Percentiles rank a stretch among this genome's conserved stretches.
These are phyloP conservation scores for Spicauda simplicius DNA, from an alignment of 2,888 invertebrate genomes.

Conservation along the genomic window DNA sequence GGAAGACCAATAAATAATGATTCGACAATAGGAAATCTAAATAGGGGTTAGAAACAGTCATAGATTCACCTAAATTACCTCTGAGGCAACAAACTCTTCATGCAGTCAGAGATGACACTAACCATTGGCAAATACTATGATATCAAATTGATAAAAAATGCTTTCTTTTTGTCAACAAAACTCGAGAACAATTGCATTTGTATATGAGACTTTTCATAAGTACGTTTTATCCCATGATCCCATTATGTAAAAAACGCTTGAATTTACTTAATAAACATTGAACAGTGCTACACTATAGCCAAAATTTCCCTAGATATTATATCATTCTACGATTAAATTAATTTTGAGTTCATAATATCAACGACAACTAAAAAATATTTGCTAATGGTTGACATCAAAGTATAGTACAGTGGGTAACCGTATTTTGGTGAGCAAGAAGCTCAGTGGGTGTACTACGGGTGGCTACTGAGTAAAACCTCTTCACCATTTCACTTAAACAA, in stretches of 20 bases:
- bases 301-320: too few relatives aligned
- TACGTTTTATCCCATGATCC: too few relatives aligned
- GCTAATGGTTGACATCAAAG: constrained; percentile 59
- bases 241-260: too few relatives aligned
- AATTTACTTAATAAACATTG: too few relatives aligned
- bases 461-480: constrained; percentile 66
- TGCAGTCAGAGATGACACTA: constrained; percentile 23
- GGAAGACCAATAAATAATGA: constrained; percentile 20
- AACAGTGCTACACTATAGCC: too few relatives aligned
- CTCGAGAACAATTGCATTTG: too few relatives aligned
- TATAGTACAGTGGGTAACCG: constrained; percentile 48
- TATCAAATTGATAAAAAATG: too few relatives aligned
- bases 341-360: too few relatives aligned
- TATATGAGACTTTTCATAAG: too few relatives aligned
- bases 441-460: constrained; percentile 66
- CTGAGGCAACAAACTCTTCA: constrained; percentile 22
- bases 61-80: constrained; percentile 34
- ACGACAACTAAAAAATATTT: constrained; percentile 38
- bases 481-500: constrained; percentile 77
- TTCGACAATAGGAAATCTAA: constrained; percentile 22
- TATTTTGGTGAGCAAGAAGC: constrained; percentile 41
- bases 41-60: constrained; percentile 36
- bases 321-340: background rate
- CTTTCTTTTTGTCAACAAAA: too few relatives aligned
- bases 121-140: constrained; percentile 26